Conservation (phyloP, 2,888 invertebrate species). For the Scaptomyza caliginosa region DNA sequence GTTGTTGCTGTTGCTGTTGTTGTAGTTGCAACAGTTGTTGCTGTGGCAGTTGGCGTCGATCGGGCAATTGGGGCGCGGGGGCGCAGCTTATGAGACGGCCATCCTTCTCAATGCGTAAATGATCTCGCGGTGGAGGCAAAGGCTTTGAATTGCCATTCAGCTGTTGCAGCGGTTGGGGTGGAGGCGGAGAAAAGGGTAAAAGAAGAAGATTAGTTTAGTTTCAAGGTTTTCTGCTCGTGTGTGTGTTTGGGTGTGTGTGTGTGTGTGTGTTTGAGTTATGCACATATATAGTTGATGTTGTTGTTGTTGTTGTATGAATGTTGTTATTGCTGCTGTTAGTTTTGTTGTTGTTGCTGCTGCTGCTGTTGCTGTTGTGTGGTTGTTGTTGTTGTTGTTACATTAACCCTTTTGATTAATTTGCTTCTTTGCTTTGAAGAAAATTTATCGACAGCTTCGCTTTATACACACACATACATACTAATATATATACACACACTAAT, state of each 20-base stretch:
- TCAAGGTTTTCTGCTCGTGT: background rate
- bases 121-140: constrained; percentile 87
- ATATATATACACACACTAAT: too few species aligned
- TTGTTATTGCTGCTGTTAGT: constrained; percentile 5
- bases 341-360: background rate
- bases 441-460: constrained; percentile 66
- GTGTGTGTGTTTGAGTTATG: constrained; percentile 19
- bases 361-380: background rate
- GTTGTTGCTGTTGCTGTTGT: constrained; percentile 77
- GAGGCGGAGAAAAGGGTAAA: background rate
- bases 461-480: constrained; percentile 41
- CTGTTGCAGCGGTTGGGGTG: constrained; percentile 56
- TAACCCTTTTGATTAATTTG: constrained; percentile 52
- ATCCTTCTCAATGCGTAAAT: constrained; percentile 87
- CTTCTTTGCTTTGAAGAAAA: constrained; percentile 27
- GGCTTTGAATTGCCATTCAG: constrained; percentile 84
- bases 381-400: constrained; percentile 19
- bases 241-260: constrained; percentile 12
- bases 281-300: constrained; percentile 12
- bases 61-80: constrained; percentile 88
- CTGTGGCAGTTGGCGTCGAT: constrained; percentile 84
- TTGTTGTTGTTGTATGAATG: constrained; percentile 15
- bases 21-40: constrained; percentile 53
- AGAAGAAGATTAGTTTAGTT: background rate
- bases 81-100: constrained; percentile 87